Percentiles rank a stretch among this genome's conserved stretches.
phyloP scores from a whole-genome alignment of 1,140 invertebrate species.

The Zaprionus taronus region DNA sequence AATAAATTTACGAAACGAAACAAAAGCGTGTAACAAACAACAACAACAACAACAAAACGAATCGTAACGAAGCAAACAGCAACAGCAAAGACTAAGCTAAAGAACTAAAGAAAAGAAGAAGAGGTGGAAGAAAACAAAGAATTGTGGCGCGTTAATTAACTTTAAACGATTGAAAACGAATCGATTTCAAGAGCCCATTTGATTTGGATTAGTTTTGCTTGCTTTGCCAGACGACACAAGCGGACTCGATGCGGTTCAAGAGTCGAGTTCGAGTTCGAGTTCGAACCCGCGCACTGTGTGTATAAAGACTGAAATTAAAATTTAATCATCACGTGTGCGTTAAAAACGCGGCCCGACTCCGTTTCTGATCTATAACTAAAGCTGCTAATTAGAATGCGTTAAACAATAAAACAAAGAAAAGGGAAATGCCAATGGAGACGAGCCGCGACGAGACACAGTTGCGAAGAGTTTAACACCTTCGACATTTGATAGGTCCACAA shows the following conservation, averaged over 20 bases:
- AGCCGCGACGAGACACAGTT: conserved; percentile 45
- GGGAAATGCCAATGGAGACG: conserved; percentile 1
- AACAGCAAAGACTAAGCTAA: conserved; percentile 26
- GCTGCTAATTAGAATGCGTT: conserved; percentile 82
- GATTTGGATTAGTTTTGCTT: conserved; percentile 82
- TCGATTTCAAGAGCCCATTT: conserved; percentile 79
- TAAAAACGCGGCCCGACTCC: conserved; percentile 46
- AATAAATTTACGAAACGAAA: conserved; percentile 74
- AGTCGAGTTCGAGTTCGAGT: conserved; percentile 31
- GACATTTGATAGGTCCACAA: conserved; percentile 64
- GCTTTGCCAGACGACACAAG: conserved; percentile 32
- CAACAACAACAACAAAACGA: conserved; percentile 38
- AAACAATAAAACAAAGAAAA: conserved; percentile 80
- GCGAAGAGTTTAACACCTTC: conserved; percentile 75
- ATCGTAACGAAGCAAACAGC: conserved; percentile 26
- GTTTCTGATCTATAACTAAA: conserved; percentile 54
- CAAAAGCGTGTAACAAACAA: conserved; percentile 71
- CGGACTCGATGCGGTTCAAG: conserved; percentile 33
- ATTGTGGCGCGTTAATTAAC: conserved; percentile 81
- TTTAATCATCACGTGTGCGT: conserved; percentile 83
- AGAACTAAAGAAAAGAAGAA: conserved; percentile 41
- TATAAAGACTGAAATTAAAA: conserved; percentile 73
- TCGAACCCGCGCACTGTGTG: conserved; percentile 16
- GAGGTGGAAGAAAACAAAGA: conserved; percentile 13
- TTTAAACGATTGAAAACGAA: conserved; percentile 83